Conservation (phyloP, 2,888 invertebrate genomes). For the Kuschelorhynchus macadamiae region DNA sequence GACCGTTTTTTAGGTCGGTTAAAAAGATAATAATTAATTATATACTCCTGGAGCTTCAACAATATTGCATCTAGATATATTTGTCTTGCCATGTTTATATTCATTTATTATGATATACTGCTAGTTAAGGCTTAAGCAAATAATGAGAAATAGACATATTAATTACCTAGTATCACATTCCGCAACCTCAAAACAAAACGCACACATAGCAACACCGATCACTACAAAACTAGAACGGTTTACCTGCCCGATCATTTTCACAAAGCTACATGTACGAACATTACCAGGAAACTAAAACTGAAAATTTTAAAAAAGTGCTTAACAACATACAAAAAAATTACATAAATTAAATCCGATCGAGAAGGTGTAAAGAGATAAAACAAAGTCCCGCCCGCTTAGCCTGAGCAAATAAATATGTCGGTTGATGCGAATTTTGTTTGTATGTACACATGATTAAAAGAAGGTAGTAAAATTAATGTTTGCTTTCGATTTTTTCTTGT, state of each 20-base stretch:
- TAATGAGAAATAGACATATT: too few relatives aligned
- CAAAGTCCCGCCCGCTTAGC: slow-evolving; percentile 31
- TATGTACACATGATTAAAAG: slow-evolving; percentile 23
- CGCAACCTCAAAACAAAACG: neutral
- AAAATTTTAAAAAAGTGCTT: slow-evolving; percentile 4
- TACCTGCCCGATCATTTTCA: neutral
- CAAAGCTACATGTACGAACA: too few relatives aligned
- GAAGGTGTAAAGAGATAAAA: slow-evolving; percentile 37
- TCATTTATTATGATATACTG: too few relatives aligned
- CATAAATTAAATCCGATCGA: slow-evolving; percentile 4
- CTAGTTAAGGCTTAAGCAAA: too few relatives aligned
- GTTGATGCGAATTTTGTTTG: neutral
- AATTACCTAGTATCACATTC: slow-evolving; percentile 13
- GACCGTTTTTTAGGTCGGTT: too few relatives aligned
- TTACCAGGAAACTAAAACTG: neutral
- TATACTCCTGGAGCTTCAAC: too few relatives aligned
- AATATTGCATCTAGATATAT: too few relatives aligned
- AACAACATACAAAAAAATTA: slow-evolving; percentile 11
- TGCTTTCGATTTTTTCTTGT: slow-evolving; percentile 14
- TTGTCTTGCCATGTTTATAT: too few relatives aligned
- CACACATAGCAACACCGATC: neutral
- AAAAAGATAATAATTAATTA: too few relatives aligned
- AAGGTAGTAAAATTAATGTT: slow-evolving; percentile 8
- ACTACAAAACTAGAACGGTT: neutral
- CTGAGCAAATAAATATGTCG: slow-evolving; percentile 32